Conservation (phyloP, 1,140 invertebrate genomes). For the Hyposmocoma kahamanoa region DNA sequence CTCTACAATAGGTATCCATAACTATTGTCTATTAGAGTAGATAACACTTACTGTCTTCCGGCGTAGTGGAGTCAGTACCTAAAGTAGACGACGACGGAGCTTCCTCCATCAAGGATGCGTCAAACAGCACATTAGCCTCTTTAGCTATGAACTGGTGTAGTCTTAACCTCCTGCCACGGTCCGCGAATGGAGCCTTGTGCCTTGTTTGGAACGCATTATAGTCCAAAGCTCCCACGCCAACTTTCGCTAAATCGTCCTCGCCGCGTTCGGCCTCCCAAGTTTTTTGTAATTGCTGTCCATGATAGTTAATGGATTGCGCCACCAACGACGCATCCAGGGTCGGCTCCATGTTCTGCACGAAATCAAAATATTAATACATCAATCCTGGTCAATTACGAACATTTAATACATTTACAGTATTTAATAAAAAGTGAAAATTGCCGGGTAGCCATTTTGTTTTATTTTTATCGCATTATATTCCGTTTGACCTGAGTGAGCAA, state of each 20-base stretch:
- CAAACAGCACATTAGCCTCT: slow-evolving; percentile 82
- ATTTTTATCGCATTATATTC: no score
- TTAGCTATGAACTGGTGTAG: slow-evolving; percentile 88
- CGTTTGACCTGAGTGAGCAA: no score
- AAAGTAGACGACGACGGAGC: slow-evolving; percentile 61
- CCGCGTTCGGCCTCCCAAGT: slow-evolving; percentile 88
- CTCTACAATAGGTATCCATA: no score
- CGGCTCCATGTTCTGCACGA: slow-evolving; percentile 66
- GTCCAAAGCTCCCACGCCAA: slow-evolving; percentile 80
- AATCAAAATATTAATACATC: no score
- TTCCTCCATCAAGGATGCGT: slow-evolving; percentile 74
- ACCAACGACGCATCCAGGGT: slow-evolving; percentile 80
- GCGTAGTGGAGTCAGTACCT: slow-evolving; percentile 45
- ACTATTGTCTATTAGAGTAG: not conserved
- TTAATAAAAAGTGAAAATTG: slow-evolving; percentile 14
- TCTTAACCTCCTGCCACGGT: slow-evolving; percentile 86
- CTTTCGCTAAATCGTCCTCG: slow-evolving; percentile 79
- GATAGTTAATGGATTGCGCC: slow-evolving; percentile 84
- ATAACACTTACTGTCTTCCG: slow-evolving; percentile 65
- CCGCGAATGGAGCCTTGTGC: slow-evolving; percentile 86
- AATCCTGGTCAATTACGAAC: no score
- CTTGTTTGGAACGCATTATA: slow-evolving; percentile 85
- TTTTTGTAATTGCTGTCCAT: slow-evolving; percentile 89
- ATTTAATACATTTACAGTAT: no score
- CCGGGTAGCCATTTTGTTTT: no score